Evolutionary conservation across 2,888 invertebrate genomes (phyloP).

Genomic region (Metopia argyrocephala): DNA sequence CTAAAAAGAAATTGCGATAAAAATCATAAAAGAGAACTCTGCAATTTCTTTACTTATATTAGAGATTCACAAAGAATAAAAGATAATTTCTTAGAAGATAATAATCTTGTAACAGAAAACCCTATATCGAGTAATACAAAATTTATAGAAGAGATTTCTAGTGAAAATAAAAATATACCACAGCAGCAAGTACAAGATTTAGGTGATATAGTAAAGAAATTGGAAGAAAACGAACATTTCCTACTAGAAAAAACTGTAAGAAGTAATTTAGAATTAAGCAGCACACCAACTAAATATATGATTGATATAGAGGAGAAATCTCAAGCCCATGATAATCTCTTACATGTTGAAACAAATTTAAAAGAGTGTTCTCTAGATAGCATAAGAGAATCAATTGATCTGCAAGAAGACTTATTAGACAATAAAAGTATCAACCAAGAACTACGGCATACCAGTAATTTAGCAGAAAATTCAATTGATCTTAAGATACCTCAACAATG

Average conservation of each 20-base stretch:
- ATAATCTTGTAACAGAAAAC: too few relatives aligned
- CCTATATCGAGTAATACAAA: neutral
- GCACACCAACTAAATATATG: neutral
- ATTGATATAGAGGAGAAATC: neutral
- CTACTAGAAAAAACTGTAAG: neutral
- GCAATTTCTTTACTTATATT: too few relatives aligned
- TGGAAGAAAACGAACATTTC: too few relatives aligned
- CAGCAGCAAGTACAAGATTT: too few relatives aligned
- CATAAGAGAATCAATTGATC: too few relatives aligned
- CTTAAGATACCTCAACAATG: too few relatives aligned
- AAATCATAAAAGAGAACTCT: neutral
- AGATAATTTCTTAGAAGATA: too few relatives aligned
- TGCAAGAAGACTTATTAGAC: too few relatives aligned
- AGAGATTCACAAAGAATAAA: neutral
- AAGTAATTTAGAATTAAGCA: neutral
- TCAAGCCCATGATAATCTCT: neutral
- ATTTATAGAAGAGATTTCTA: neutral
- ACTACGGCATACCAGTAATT: too few relatives aligned
- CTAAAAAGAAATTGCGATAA: neutral
- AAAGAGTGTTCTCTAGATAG: neutral
- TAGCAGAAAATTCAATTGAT: too few relatives aligned
- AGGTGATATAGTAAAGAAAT: too few relatives aligned
- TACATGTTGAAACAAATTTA: neutral
- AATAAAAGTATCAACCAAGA: neutral
- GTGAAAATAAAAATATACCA: neutral